Evolutionary conservation across 2,113 vertebrate genomes (phyloP).

Genomic region (Semicossyphus pulcher): DNA sequence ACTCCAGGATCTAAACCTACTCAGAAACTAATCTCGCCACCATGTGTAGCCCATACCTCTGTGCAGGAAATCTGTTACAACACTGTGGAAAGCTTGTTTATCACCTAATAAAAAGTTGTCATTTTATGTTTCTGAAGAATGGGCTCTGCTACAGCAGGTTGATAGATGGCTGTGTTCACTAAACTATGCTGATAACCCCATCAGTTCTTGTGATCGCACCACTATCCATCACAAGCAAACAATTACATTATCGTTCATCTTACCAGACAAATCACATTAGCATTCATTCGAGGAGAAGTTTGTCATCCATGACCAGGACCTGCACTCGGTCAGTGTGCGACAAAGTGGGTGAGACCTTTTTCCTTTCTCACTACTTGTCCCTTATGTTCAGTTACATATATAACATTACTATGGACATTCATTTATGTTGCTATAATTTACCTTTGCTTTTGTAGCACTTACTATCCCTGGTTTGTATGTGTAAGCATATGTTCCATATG

Average conservation of each 20-base stretch:
- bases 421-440: too few relatives aligned
- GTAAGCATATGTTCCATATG: too few relatives aligned
- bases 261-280: slow-evolving; percentile 26
- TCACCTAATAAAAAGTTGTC: slow-evolving; percentile 37
- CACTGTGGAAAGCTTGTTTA: slow-evolving; percentile 12
- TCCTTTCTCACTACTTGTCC: too few relatives aligned
- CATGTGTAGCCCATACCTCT: not conserved
- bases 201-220: slow-evolving; percentile 39
- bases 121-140: slow-evolving; percentile 38
- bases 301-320: slow-evolving; percentile 12
- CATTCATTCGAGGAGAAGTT: slow-evolving; percentile 15
- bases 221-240: slow-evolving; percentile 35
- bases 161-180: slow-evolving; percentile 48
- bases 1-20: not conserved
- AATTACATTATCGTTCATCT: slow-evolving; percentile 36
- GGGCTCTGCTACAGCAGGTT: not conserved
- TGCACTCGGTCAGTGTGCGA: not conserved
- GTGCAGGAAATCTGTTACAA: not conserved
- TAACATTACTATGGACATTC: too few relatives aligned
- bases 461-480: too few relatives aligned
- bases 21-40: not conserved
- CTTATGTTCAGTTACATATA: too few relatives aligned
- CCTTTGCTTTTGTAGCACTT: too few relatives aligned
- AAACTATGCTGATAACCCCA: slow-evolving; percentile 47
- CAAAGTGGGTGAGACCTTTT: too few relatives aligned